Evolutionary conservation across 2,797 vertebrate genomes (phyloP).

Genomic region (Bovichtus diacanthus): DNA sequence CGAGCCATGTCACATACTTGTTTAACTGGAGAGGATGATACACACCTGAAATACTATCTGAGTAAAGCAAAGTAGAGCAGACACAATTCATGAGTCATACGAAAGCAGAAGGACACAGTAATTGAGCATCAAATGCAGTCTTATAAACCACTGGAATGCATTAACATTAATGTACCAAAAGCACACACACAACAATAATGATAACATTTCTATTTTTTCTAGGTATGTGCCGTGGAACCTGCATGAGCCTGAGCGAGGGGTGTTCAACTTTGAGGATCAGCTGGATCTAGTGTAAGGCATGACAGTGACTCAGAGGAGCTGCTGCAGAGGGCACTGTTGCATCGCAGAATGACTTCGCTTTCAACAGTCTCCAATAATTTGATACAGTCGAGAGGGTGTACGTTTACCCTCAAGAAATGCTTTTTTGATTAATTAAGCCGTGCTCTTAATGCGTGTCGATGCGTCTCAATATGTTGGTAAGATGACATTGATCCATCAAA

Average conservation of each 20-base stretch:
- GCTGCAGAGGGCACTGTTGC: conserved; percentile 71
- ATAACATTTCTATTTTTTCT: conserved; percentile 15
- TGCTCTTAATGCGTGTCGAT: neutral
- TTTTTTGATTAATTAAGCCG: conserved; percentile 18
- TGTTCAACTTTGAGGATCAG: conserved; percentile 89
- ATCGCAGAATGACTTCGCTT: neutral
- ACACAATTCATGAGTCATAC: neutral
- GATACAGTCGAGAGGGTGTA: neutral
- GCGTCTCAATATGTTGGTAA: conserved; percentile 14
- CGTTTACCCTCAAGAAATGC: neutral
- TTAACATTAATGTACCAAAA: neutral
- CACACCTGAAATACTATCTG: neutral
- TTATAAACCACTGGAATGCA: neutral
- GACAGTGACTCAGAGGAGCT: neutral
- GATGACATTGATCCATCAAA: neutral
- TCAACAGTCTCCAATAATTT: neutral
- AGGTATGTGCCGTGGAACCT: conserved; percentile 96
- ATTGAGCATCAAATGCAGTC: neutral
- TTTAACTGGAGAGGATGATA: neutral
- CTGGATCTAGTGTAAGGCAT: conserved; percentile 85
- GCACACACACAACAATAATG: neutral
- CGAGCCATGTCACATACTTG: neutral
- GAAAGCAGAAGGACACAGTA: neutral
- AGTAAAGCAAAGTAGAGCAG: neutral
- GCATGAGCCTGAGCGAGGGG: conserved; percentile 89